A percentile compares a stretch with the other conserved stretches of the same genome.
Evolutionary conservation across 2,113 vertebrate species (phyloP).

Genomic region (Gnathonemus echidnorhynchus): DNA sequence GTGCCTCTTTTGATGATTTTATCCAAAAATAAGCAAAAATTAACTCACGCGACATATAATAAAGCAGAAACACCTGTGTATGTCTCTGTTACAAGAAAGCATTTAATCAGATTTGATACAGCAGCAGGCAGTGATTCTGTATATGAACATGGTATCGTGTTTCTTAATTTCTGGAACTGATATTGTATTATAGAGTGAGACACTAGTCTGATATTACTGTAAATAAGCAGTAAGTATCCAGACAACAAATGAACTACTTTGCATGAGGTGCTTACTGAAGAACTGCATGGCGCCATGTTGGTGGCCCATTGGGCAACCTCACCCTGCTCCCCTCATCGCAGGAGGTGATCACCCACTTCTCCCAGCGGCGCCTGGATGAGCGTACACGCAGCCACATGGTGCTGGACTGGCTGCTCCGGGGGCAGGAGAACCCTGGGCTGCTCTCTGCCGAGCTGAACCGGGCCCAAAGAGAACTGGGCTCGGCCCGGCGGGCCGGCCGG

Average conservation of each 20-base stretch:
- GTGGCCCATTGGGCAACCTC: neutral
- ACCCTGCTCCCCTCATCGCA: conserved; percentile 26
- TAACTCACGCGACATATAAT: neutral
- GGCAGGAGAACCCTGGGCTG: conserved; percentile 56
- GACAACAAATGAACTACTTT: neutral
- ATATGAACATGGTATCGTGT: neutral
- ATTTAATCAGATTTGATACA: neutral
- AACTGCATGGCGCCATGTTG: neutral
- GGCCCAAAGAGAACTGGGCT: conserved; percentile 60
- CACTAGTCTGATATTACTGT: neutral
- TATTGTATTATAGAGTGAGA: neutral
- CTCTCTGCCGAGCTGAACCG: conserved; percentile 64
- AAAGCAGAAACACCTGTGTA: neutral
- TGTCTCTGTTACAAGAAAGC: neutral
- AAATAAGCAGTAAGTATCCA: neutral
- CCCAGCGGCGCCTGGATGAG: conserved; percentile 64
- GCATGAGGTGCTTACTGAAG: neutral
- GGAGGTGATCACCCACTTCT: conserved; percentile 73
- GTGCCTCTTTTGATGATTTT: neutral
- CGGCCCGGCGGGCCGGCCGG: conserved; percentile 61
- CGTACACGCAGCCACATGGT: conserved; percentile 71
- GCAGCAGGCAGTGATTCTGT: neutral
- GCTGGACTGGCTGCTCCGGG: conserved; percentile 70
- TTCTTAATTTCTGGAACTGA: neutral
- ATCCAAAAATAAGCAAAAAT: neutral